Evolutionary conservation across 2,888 invertebrate genomes (phyloP).

Genomic region (Ariolimax columbianus): DNA sequence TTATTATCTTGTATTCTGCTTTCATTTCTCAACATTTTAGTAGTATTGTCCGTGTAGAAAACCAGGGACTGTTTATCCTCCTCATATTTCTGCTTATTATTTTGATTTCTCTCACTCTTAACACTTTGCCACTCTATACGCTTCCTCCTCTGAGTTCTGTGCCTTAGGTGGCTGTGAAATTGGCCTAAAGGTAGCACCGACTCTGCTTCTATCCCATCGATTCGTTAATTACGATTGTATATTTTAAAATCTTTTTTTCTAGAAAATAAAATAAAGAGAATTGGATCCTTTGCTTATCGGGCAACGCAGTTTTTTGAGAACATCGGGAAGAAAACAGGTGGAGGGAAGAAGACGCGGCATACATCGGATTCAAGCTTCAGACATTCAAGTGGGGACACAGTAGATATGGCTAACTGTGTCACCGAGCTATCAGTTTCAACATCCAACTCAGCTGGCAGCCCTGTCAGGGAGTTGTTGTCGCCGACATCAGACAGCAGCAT

Average conservation of each 20-base stretch:
- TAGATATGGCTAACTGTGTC: constrained; percentile 36
- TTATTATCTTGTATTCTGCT: too few relatives aligned
- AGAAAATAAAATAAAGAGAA: constrained; percentile 61
- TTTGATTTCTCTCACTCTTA: too few relatives aligned
- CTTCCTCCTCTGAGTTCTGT: too few relatives aligned
- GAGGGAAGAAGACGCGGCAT: constrained; percentile 41
- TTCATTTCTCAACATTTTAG: too few relatives aligned
- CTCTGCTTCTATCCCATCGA: too few relatives aligned
- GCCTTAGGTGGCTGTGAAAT: too few relatives aligned
- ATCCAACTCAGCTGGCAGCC: constrained; percentile 39
- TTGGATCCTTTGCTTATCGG: constrained; percentile 66
- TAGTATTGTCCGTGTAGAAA: too few relatives aligned
- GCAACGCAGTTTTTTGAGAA: constrained; percentile 72
- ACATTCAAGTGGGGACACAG: constrained; percentile 18
- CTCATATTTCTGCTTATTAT: too few relatives aligned
- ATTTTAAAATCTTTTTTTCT: background rate
- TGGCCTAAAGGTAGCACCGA: too few relatives aligned
- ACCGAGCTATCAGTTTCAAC: constrained; percentile 52
- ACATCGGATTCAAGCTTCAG: background rate
- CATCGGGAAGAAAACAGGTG: constrained; percentile 64
- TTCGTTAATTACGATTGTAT: background rate
- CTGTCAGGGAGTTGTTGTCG: background rate
- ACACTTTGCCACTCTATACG: too few relatives aligned
- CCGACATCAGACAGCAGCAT: constrained; percentile 50
- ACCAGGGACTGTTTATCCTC: too few relatives aligned